Conservation (phyloP, 2,113 vertebrate genomes). For the Etia nguti region DNA sequence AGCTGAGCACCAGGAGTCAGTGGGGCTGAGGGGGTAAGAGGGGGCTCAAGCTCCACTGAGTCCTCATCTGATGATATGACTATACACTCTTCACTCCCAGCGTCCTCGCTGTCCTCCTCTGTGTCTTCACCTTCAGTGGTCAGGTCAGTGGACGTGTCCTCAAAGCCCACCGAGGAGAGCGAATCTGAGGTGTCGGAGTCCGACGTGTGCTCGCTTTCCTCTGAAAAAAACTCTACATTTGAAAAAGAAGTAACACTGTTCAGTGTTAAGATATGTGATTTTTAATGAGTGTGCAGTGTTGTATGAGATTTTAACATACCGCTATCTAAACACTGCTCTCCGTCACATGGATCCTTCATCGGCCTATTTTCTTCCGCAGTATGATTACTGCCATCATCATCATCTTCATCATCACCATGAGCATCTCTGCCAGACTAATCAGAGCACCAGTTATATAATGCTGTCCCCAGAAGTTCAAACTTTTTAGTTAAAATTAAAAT, state of each 20-base stretch:
- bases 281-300: background rate
- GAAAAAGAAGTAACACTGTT: background rate
- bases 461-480: background rate
- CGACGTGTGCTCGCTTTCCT: constrained; percentile 55
- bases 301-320: constrained; percentile 56
- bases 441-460: background rate
- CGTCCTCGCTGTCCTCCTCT: constrained; percentile 16
- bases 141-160: constrained; percentile 50
- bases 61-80: constrained; percentile 69
- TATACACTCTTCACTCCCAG: constrained; percentile 18
- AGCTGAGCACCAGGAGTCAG: constrained; percentile 55
- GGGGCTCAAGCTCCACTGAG: constrained; percentile 42
- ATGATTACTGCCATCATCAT: background rate
- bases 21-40: constrained; percentile 53
- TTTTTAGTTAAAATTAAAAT: background rate
- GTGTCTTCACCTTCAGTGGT: constrained; percentile 52
- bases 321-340: constrained; percentile 69
- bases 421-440: constrained; percentile 23
- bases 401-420: background rate
- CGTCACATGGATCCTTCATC: constrained; percentile 54
- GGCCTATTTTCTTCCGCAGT: background rate
- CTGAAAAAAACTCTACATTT: constrained; percentile 16
- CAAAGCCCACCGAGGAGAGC: constrained; percentile 72
- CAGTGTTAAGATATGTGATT: background rate
- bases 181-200: constrained; percentile 55